Evolutionary conservation across 2,888 invertebrate genomes (phyloP), one percentile per base, ranked within the genome.

Genomic region (Schrankia costaestrigalis): DNA sequence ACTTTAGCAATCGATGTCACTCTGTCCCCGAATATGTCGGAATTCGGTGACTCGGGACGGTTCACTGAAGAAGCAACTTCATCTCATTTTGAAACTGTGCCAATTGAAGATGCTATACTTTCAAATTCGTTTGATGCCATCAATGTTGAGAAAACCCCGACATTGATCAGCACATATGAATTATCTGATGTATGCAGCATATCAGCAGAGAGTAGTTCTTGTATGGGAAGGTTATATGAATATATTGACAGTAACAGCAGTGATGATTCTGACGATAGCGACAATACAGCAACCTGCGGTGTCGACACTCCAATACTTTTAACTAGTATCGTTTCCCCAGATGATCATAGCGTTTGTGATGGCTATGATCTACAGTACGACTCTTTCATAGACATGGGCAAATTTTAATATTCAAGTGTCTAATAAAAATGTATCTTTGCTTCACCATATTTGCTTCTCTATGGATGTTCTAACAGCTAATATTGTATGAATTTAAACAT

Each of bases 381-480:
- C 59, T 88, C 88, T 47, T 85, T 85, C 63, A 78, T 89, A 63
- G 89, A 89, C 64, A 86, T 89, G 85, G 89, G 89, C 38, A 85
- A 86, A 57, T 89, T 89, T 71, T 89, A 56, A 61, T 41, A 54
- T 56, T 53, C 54, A 26, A 48, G 7, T 41, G 10, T 21, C 10
- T 89, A 56, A 61, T 41, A 54, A 55, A 52, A 53, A 26, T 47
- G 7, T 41, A 21, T 21, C 10, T 51, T 59, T 44, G 45, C 56
- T 52, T 54, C 56, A 58, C 52, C 55, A 63, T 65, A 46, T 59
- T 63, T 56, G 74, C 76, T 75, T 75, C 51, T 68, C 56, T 64
- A 55, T 70, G 60, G 47, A 66, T 73, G 56, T 66, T 54, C 60
- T 44, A 38, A 35, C 27, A 35, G 21, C 47, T 53, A 58, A 54